Evolutionary conservation across 92 coral and sea anemone species (phyloP), one percentile per base, ranked within the genome.

Genomic region (Galaxea fascicularis): DNA sequence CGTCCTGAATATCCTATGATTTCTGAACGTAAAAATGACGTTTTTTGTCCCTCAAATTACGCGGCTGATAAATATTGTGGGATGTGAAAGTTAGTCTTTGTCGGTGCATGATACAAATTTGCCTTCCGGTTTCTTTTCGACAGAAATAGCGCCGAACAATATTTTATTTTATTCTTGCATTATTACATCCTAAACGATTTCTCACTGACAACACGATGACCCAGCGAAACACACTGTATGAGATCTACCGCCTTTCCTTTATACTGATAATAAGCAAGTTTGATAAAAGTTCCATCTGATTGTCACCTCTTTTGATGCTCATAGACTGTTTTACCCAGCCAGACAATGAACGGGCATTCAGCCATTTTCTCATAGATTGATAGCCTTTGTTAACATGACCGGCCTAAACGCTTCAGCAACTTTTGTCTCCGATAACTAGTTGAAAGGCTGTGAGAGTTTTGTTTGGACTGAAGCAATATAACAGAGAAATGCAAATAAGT

Each of bases 271-370:
- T 51, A 79, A 68, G 27, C 15, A 39, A 77, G 84, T n/a, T 21
- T 64, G 75, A 79, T 79, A 67, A 79, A 53, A 30, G 35, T 20
- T 52, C 74, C 74, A 30, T 67, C n/a, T 21, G 21, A 66, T 79
- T 79, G 84, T 79, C 82, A 59, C 62, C 28, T 65, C 75, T 47
- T 79, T 66, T 79, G 74, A 79, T 51, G 20, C 44, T 66, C 66
- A 67, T 15, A 77, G 72, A 79, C 65, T 49, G 20, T 53, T 51
- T 27, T 22, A 77, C 45, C 49, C 75, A 51, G 8, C 75, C 18
- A 79, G 84, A 79, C 84, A 79, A 79, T 79, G 29, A 79, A n/a
- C 39, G 66, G 66, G 74, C 76, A 79, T 79, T 79, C 30, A 79
- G 75, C 39, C 41, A 22, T 30, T 24, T 47, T 79, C 63, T 66